Evolutionary conservation across 2,113 vertebrate species (phyloP).

Genomic region (Thamnophis sirtalis): DNA sequence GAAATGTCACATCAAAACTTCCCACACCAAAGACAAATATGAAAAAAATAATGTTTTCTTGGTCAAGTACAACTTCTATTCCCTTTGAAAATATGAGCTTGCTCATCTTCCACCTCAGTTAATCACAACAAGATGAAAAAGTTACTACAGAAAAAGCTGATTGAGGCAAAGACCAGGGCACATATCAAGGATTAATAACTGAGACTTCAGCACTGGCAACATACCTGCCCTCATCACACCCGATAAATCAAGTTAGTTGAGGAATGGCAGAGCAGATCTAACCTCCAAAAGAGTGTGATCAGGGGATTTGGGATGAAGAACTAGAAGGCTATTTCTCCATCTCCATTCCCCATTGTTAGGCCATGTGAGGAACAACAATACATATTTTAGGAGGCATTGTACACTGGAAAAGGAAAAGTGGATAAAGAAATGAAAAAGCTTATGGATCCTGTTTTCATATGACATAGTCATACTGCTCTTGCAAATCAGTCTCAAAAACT

Average conservation of each 20-base stretch:
- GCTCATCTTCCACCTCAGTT: neutral
- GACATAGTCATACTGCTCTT: neutral
- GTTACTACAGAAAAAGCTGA: neutral
- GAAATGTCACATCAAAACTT: neutral
- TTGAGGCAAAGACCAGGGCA: neutral
- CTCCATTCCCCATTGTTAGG: neutral
- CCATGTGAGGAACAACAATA: neutral
- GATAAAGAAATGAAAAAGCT: neutral
- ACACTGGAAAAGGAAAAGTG: neutral
- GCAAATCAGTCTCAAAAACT: neutral
- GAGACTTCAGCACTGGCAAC: neutral
- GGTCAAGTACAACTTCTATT: conserved; percentile 33
- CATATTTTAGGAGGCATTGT: neutral
- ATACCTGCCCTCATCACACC: neutral
- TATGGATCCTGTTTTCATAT: neutral
- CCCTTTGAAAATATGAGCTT: conserved; percentile 39
- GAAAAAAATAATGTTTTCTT: conserved; percentile 27
- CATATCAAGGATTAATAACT: neutral
- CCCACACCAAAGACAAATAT: conserved; percentile 1
- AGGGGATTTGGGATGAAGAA: neutral
- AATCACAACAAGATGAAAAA: conserved; percentile 29
- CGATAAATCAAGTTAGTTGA: neutral
- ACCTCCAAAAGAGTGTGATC: neutral
- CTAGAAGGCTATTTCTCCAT: neutral
- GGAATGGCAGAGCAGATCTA: neutral